Base-by-base conservation (phyloP, 1,140 invertebrate genomes). In the Teleogryllus occipitalis region DNA sequence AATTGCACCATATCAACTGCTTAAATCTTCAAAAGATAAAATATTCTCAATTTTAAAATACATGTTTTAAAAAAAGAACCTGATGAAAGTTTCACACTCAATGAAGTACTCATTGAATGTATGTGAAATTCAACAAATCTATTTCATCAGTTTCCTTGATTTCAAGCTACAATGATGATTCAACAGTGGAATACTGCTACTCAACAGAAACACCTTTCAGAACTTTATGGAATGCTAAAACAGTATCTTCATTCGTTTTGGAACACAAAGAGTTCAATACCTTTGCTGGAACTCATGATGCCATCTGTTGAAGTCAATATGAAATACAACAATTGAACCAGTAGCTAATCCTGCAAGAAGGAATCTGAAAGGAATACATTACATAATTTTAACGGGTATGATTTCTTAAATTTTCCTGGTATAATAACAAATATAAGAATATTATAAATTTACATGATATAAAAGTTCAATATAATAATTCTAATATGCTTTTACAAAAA, bases 261-360 rank as follows among this genome's bases (percentile, higher is more conserved):
- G 54, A 65, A 65, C 54, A 65, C 54, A 65, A 48, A 49, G 65
- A 14, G 15, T 48, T 81, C 49, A 81, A 47, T 95, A 95, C 82
- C 94, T 91, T 87, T 97, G 95, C 85, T 98, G 96, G 87, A 97
- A 99, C 88, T 99, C 97, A 85, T 98, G 97, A 87, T 99, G 98
- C 98, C 98, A 99, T 85, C 97, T 91, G 88, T 99, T 99, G 89
- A 99, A 99, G 87, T 99, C 98, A 85, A 99, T 98, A 89, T 99
- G 97, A 88, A 99, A 99, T 82, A 99, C 97, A 74, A 99, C 95
- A 79, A 99, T 93, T 22, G 97, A 98, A 65, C 98, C 98, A 82
- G 98, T 98, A 22, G 97, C 95, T 47, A 99, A 87, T 81, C 98
- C 98, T 82, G 97, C 97, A 82, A 99, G 88, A 76, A 99, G 88